Evolutionary conservation across 2,888 invertebrate species (phyloP).

Genomic region (Julus scanicus): DNA sequence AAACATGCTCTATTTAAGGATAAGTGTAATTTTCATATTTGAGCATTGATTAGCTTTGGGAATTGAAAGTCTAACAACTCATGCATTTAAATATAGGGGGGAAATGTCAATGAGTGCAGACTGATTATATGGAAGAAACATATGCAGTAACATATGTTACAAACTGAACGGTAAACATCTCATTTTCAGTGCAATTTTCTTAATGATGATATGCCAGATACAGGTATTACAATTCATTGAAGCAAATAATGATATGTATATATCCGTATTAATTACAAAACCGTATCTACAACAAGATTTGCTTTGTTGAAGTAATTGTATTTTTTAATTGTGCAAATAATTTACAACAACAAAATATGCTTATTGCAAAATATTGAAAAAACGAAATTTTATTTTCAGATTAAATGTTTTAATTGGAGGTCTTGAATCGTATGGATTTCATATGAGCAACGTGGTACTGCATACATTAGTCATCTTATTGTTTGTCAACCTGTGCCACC

Average conservation of each 20-base stretch:
- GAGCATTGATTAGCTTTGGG: not conserved
- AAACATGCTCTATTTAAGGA: not conserved
- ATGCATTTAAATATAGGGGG: not conserved
- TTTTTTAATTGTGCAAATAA: not conserved
- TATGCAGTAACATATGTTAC: not conserved
- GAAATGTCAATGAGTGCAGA: not conserved
- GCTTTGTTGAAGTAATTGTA: not conserved
- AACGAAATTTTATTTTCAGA: conserved; percentile 69
- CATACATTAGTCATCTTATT: conserved; percentile 77
- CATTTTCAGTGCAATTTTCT: not conserved
- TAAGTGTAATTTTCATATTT: not conserved
- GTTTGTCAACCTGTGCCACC: conserved; percentile 63
- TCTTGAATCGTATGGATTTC: conserved; percentile 80
- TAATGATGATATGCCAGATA: not conserved
- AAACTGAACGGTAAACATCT: not conserved
- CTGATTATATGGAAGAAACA: not conserved
- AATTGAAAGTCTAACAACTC: not conserved
- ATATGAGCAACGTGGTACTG: conserved; percentile 79
- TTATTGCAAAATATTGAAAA: no score
- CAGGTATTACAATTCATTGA: not conserved
- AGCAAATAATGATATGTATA: no score
- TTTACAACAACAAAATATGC: not conserved
- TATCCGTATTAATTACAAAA: not conserved
- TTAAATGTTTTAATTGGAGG: conserved; percentile 80
- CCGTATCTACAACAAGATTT: not conserved